phyloP scores from a whole-genome alignment of 1,140 invertebrate genomes.

The Agrypnia vestita region DNA sequence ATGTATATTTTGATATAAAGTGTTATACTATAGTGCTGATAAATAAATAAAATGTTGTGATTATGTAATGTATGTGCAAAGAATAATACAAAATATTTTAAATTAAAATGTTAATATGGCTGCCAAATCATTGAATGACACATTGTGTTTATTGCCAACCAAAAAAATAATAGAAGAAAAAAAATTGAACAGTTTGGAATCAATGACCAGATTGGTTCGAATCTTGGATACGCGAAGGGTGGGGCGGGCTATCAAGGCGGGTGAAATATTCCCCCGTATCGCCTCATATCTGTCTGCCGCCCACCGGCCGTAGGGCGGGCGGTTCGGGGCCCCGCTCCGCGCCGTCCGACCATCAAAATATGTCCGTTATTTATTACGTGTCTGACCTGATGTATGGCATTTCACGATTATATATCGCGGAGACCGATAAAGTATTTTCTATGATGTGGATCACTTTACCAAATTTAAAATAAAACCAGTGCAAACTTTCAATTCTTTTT shows the following conservation, averaged over 20 bases:
- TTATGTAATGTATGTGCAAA: too few relatives aligned
- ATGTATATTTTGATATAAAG: too few relatives aligned
- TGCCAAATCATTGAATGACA: too few relatives aligned
- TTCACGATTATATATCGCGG: constrained; percentile 19
- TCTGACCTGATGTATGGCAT: constrained; percentile 33
- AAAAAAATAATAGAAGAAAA: too few relatives aligned
- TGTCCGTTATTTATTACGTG: constrained; percentile 42
- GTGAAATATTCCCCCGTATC: constrained; percentile 57
- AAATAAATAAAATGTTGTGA: too few relatives aligned
- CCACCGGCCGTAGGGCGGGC: neutral
- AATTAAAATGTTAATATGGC: too few relatives aligned
- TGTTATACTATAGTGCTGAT: too few relatives aligned
- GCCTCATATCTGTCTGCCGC: constrained; percentile 52
- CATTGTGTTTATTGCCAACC: too few relatives aligned
- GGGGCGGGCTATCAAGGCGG: constrained; percentile 36
- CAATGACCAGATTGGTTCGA: constrained; percentile 23
- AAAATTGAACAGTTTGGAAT: neutral
- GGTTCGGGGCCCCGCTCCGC: neutral
- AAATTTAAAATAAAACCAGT: neutral
- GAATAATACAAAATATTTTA: too few relatives aligned
- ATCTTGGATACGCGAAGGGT: constrained; percentile 22
- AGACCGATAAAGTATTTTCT: constrained; percentile 27
- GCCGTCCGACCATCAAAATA: constrained; percentile 45
- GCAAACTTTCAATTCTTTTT: too few relatives aligned
- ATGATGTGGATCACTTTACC: constrained; percentile 28